Evolutionary conservation across 2,113 vertebrate species (phyloP).

Genomic region (Pluvianellus socialis): DNA sequence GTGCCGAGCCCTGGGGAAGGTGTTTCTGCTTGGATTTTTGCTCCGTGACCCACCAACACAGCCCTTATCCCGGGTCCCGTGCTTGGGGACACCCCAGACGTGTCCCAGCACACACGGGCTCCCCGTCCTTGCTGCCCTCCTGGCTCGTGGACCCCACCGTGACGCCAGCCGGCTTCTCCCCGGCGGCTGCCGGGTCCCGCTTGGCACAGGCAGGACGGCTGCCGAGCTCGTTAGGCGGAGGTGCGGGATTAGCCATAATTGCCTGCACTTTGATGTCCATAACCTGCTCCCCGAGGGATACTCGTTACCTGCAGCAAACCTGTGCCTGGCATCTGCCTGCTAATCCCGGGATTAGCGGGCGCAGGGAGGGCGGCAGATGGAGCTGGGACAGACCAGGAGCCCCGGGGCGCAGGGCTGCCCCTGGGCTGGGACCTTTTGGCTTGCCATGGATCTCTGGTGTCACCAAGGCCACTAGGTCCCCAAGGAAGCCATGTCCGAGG

Average conservation of each 20-base stretch:
- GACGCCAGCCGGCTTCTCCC: neutral
- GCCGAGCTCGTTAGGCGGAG: neutral
- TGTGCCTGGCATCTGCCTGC: neutral
- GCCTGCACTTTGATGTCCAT: neutral
- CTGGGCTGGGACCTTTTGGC: neutral
- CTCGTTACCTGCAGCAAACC: constrained; percentile 22
- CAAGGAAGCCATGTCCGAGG: rapidly evolving
- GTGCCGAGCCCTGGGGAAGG: rapidly evolving
- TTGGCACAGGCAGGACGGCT: rapidly evolving
- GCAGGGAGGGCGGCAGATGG: neutral
- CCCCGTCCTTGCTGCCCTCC: neutral
- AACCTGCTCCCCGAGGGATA: neutral
- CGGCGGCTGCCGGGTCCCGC: neutral
- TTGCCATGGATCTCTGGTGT: neutral
- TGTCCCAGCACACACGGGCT: neutral
- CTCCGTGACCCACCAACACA: rapidly evolving
- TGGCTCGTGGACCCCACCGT: rapidly evolving
- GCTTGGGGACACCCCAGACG: neutral
- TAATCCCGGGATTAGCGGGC: neutral
- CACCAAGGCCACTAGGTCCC: neutral
- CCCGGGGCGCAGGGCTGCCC: neutral
- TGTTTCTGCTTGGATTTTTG: neutral
- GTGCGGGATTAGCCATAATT: neutral
- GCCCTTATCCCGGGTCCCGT: rapidly evolving
- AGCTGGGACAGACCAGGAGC: neutral